Evolutionary conservation across 35 echinoderm and acorn worm genomes (phyloP), one percentile per base, ranked within the genome.

Genomic region (Apostichopus californicus): DNA sequence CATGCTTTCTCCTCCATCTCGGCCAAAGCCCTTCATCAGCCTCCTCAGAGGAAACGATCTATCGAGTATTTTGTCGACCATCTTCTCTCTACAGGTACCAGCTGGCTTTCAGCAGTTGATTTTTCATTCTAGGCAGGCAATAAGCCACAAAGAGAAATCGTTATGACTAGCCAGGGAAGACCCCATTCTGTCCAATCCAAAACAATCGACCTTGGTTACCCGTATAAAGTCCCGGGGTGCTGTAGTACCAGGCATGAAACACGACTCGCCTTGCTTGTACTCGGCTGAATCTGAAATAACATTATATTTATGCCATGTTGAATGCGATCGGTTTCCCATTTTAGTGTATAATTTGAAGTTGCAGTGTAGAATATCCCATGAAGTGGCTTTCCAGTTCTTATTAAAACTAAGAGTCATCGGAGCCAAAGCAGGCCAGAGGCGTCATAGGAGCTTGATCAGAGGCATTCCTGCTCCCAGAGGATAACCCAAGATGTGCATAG

Each of bases 81-180:
- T 59, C 81, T 22, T 58, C 54, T 85, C n/a, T 24, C 81, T 59
- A 58, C 81, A 85, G 81, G 55, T 85, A 6, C 81, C 81, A 8
- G 5, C 18, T 23, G 17, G 55, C 15, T 58, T 85, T 24, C 81
- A 59, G 9, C 54, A 58, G 52, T 85, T 85, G 52, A 15, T 81
- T 1, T 23, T 85, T 85, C 81, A 59, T 85, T 23, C 81, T 11
- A 85, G 55, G 57, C 55, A 15, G 21, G 14, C 71, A 6, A 9
- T 58, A 60, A 20, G 56, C 5, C 55, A 85, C 57, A 85, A 85
- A 85, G 81, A 85, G 54, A 85, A 85, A 59, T 58, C 81, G 14
- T 85, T 85, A 85, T 85, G 81, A 85, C 81, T 85, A 85, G 81
- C 55, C 55, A 10, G 57, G 81, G 55, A 25, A 23, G 55, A 56